Evolutionary conservation across 2,113 vertebrate genomes (phyloP).

Genomic region (Phainopepla nitens): DNA sequence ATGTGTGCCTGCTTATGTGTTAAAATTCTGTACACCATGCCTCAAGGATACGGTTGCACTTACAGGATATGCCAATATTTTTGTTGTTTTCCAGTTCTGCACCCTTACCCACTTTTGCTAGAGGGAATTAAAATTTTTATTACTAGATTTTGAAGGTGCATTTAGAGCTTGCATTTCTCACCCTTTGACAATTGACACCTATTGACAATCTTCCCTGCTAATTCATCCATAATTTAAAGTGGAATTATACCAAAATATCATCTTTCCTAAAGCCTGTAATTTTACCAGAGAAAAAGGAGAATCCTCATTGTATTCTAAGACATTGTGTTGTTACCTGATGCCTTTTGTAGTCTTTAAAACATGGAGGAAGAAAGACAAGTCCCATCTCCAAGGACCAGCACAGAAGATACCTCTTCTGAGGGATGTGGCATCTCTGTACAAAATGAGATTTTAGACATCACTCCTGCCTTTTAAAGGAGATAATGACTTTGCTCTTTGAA

Average conservation of each 20-base stretch:
- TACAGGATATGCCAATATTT: background rate
- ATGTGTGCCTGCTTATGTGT: background rate
- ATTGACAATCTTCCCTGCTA: background rate
- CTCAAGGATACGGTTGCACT: background rate
- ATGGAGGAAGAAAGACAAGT: background rate
- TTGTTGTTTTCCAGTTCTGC: background rate
- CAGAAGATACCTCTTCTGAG: background rate
- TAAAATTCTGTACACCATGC: background rate
- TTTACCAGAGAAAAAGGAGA: background rate
- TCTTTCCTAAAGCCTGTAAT: background rate
- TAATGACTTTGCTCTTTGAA: constrained; percentile 2
- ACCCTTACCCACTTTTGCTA: background rate
- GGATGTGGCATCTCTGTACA: background rate
- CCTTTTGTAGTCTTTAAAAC: background rate
- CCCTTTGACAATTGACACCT: background rate
- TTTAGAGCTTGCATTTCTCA: background rate
- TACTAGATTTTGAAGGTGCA: background rate
- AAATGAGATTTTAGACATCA: background rate
- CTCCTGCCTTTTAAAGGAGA: background rate
- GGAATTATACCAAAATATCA: background rate
- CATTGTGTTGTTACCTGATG: background rate
- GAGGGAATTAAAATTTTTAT: background rate
- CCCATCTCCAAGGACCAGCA: background rate
- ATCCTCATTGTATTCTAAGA: background rate
- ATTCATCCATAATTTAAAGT: background rate